These are phyloP conservation scores for Melanotaenia boesemani DNA, from an alignment of 2,797 vertebrate species.

Conservation along the genomic window DNA sequence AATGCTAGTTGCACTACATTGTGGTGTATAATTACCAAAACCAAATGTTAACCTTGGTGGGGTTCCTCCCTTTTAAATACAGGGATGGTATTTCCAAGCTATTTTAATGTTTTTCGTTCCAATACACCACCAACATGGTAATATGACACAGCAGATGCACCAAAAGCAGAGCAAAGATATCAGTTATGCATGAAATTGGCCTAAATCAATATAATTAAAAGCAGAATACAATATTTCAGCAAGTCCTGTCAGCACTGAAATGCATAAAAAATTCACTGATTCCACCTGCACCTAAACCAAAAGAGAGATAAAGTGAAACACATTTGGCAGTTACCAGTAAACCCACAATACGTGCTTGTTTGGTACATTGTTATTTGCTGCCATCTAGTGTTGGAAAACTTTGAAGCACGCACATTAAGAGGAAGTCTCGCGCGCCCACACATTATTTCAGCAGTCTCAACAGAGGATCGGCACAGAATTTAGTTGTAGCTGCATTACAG, in stretches of 20 bases:
- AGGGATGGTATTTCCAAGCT: slow-evolving; percentile 28
- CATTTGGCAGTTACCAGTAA: too few relatives aligned
- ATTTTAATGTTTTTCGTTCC: slow-evolving; percentile 21
- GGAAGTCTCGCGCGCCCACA: not conserved
- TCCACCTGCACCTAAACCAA: not conserved
- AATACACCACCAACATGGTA: slow-evolving; percentile 24
- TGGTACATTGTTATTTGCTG: slow-evolving; percentile 47
- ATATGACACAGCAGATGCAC: slow-evolving; percentile 12
- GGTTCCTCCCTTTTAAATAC: slow-evolving; percentile 60
- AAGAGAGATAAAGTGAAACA: not conserved
- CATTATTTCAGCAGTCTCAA: not conserved
- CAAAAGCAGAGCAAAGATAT: not conserved
- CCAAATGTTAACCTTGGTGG: slow-evolving; percentile 35
- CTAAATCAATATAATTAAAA: not conserved
- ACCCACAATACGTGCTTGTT: not conserved
- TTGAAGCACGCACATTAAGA: not conserved
- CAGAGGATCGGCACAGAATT: not conserved
- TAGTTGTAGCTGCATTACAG: not conserved
- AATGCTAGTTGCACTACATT: slow-evolving; percentile 38
- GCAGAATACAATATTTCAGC: not conserved
- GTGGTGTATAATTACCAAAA: slow-evolving; percentile 63
- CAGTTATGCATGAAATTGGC: not conserved
- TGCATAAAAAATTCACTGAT: slow-evolving; percentile 7
- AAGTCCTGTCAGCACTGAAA: not conserved
- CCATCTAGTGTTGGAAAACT: slow-evolving; percentile 69